Evolutionary conservation across 2,888 invertebrate species (phyloP).

Genomic region (Marronus borbonicus): DNA sequence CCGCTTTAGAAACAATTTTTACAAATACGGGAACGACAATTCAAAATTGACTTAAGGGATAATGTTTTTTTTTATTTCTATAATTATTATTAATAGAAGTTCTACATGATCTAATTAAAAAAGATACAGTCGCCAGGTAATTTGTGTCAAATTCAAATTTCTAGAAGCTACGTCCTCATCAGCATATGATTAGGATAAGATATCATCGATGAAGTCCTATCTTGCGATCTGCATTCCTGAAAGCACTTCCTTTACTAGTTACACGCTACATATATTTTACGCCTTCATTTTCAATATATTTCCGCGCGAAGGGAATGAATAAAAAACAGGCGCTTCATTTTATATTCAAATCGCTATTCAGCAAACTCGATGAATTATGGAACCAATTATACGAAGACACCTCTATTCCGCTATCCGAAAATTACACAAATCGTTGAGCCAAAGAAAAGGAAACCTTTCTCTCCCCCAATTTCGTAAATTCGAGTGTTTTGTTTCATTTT

Average conservation of each 20-base stretch:
- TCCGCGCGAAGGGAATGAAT: conserved; percentile 7
- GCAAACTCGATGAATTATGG: conserved; percentile 25
- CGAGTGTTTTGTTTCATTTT: conserved; percentile 39
- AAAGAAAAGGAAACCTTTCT: conserved; percentile 33
- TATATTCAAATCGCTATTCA: conserved; percentile 39
- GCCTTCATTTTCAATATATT: conserved; percentile 35
- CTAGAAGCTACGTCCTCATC: too few species aligned
- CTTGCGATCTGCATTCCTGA: background rate
- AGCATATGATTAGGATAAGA: too few species aligned
- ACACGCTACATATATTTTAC: conserved; percentile 16
- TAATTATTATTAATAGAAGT: too few species aligned
- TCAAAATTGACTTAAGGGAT: too few species aligned
- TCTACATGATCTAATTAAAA: too few species aligned
- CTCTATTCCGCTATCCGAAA: conserved; percentile 32
- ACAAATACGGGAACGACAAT: too few species aligned
- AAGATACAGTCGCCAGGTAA: too few species aligned
- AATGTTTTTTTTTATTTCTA: too few species aligned
- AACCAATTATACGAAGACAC: conserved; percentile 41
- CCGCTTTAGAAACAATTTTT: too few species aligned
- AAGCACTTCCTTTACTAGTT: conserved; percentile 14
- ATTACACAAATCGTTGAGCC: conserved; percentile 42
- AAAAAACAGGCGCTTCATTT: conserved; percentile 34
- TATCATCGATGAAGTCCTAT: too few species aligned
- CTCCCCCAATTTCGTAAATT: conserved; percentile 37
- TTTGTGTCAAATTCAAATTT: too few species aligned